Percentiles rank a stretch among this genome's conserved stretches.
Evolutionary conservation across 92 coral and sea anemone species (phyloP).

Genomic region (Parazoanthus darwini): DNA sequence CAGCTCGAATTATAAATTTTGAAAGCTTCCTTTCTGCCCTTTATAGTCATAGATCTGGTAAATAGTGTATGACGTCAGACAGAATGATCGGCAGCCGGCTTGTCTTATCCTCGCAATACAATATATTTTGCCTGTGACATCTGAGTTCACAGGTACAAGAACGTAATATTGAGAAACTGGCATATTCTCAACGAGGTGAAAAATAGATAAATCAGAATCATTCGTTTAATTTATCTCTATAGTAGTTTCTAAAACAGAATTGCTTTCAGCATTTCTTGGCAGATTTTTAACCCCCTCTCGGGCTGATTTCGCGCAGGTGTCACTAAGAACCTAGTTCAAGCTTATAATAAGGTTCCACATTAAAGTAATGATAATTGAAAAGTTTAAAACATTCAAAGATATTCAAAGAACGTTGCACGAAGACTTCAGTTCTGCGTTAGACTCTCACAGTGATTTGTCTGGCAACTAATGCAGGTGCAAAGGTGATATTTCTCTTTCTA

Average conservation of each 20-base stretch:
- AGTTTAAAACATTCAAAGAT: neutral
- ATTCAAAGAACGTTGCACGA: neutral
- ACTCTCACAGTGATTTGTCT: neutral
- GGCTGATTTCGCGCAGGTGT: neutral
- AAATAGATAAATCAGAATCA: neutral
- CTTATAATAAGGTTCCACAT: neutral
- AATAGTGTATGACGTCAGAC: slow-evolving; percentile 18
- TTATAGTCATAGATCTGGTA: neutral
- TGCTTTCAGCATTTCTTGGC: neutral
- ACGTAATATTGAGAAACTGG: neutral
- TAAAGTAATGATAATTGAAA: neutral
- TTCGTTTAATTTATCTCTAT: neutral
- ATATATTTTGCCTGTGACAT: neutral
- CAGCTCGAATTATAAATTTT: neutral
- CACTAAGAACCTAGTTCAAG: neutral
- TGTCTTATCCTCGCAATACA: neutral
- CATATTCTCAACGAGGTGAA: slow-evolving; percentile 7
- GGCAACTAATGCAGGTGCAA: neutral
- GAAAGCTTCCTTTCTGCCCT: slow-evolving; percentile 3
- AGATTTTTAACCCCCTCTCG: neutral
- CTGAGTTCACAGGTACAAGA: neutral
- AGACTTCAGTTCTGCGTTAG: neutral
- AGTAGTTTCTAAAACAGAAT: neutral
- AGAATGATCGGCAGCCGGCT: neutral
- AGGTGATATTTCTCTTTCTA: neutral